These are phyloP conservation scores for Synanthedon andrenaeformis DNA, from an alignment of 2,888 invertebrate genomes.

Conservation along the genomic window DNA sequence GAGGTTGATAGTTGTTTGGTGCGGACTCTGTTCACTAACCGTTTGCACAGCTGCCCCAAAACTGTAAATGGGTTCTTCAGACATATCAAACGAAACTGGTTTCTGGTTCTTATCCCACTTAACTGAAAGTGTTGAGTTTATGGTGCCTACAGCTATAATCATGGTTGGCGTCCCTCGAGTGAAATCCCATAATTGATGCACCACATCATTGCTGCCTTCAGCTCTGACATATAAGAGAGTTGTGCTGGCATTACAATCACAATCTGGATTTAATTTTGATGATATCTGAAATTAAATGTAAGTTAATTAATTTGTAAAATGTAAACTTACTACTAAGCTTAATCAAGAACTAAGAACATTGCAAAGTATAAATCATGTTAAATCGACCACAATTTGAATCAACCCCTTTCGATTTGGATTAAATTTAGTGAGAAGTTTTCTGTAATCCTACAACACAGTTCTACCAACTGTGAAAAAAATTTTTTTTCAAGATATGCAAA, in stretches of 20 bases:
- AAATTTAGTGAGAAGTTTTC: too few relatives aligned
- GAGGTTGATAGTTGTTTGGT: too few relatives aligned
- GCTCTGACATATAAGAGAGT: slow-evolving; percentile 68
- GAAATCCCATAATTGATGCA: slow-evolving; percentile 79
- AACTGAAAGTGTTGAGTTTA: slow-evolving; percentile 54
- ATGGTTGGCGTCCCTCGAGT: slow-evolving; percentile 68
- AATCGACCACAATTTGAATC: too few relatives aligned
- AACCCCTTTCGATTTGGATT: too few relatives aligned
- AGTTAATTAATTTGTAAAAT: not conserved
- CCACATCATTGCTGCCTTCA: slow-evolving; percentile 65
- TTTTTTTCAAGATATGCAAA: too few relatives aligned
- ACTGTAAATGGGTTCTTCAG: slow-evolving; percentile 60
- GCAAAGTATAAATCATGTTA: too few relatives aligned
- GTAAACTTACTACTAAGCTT: not conserved
- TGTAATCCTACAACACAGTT: too few relatives aligned
- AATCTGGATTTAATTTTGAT: slow-evolving; percentile 44
- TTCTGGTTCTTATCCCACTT: slow-evolving; percentile 47
- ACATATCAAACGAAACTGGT: slow-evolving; percentile 42
- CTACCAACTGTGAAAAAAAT: too few relatives aligned
- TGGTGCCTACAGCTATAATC: slow-evolving; percentile 61
- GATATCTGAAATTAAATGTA: slow-evolving; percentile 31
- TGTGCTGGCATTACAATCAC: slow-evolving; percentile 31
- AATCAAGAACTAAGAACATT: too few relatives aligned
- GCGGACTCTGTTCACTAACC: too few relatives aligned
- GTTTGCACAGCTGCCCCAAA: slow-evolving; percentile 66